phyloP scores from a whole-genome alignment of 2,888 invertebrate species.

The Eupithecia inturbata region DNA sequence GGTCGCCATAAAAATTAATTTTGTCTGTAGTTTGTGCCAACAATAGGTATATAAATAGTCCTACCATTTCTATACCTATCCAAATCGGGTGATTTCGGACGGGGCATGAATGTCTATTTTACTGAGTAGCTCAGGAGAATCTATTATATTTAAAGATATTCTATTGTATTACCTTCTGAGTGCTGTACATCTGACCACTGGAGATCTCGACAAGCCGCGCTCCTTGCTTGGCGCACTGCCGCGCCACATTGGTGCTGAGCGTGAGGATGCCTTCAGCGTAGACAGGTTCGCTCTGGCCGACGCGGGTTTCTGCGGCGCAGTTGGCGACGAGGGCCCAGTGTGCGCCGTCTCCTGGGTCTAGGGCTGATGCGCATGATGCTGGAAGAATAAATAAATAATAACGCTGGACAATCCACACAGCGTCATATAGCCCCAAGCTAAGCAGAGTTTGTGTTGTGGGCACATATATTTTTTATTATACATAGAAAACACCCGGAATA shows the following conservation, averaged over 20 bases:
- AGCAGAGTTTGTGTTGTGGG: too few species aligned
- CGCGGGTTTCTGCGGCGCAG: slow-evolving; percentile 96
- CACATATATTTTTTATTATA: too few species aligned
- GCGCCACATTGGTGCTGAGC: slow-evolving; percentile 92
- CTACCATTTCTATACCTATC: too few species aligned
- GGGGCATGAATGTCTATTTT: too few species aligned
- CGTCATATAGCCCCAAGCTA: neutral
- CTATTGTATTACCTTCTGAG: slow-evolving; percentile 93
- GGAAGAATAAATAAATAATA: slow-evolving; percentile 47
- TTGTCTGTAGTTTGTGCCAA: too few species aligned
- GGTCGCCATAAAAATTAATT: too few species aligned
- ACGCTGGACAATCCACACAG: neutral
- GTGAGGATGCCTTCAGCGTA: slow-evolving; percentile 95
- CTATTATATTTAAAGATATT: too few species aligned
- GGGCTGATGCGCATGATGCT: slow-evolving; percentile 93
- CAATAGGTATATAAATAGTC: too few species aligned
- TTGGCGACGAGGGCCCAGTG: slow-evolving; percentile 92
- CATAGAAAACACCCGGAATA: too few species aligned
- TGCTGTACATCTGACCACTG: slow-evolving; percentile 91
- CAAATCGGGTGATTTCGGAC: too few species aligned
- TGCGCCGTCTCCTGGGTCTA: slow-evolving; percentile 84
- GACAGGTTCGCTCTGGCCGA: slow-evolving; percentile 94
- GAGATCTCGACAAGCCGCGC: slow-evolving; percentile 93
- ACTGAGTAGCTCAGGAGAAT: too few species aligned
- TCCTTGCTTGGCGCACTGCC: slow-evolving; percentile 87